Evolutionary conservation across 2,888 invertebrate species (phyloP), one percentile per base, ranked within the genome.

Genomic region (Pollenia angustigena): DNA sequence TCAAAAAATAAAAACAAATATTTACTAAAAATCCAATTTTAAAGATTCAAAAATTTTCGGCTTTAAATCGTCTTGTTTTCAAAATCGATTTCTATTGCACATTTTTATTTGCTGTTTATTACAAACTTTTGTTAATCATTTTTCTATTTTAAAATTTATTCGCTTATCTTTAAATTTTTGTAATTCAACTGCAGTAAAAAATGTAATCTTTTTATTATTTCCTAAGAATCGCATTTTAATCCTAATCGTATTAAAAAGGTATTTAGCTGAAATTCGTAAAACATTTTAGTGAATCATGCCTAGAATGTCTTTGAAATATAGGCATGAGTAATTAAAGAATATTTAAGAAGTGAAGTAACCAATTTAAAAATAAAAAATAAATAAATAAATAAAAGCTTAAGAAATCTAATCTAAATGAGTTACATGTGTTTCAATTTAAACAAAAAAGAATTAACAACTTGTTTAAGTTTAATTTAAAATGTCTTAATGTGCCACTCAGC

Each of bases 171-270:
- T 12, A 10, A 32, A n/a, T 2, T 58, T 32, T 2, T 72, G 10
- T 46, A 56, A 58, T 58, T 18, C 10, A 56, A 46, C n/a, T 32
- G 12, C 10, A 4, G 6, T n/a, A n/a, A 11, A n/a, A 58, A 14
- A 18, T 71, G 16, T 74, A 60, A 74, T 74, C 48, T 60, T 46
- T 48, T 60, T 32, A 3, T 10, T 60, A 11, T 48, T 60, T 58
- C 9, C 50, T 7, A 16, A 48, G 48, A 46, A 48, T 40, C 32
- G 14, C 8, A n/a, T 32, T 72, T 32, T 16, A 54, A 42, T 54
- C 10, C 56, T 56, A 46, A 72, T 23, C 42, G 2, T 58, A 14
- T 58, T 46, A 9, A 58, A 52, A 23, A 32, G 32, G 32, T 32
- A 32, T 32, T 32, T 4, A 12, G 18, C 4, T 56, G 0, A 71